Base-by-base conservation (phyloP, 2,113 vertebrate species). In the Hippopotamus amphibius region DNA sequence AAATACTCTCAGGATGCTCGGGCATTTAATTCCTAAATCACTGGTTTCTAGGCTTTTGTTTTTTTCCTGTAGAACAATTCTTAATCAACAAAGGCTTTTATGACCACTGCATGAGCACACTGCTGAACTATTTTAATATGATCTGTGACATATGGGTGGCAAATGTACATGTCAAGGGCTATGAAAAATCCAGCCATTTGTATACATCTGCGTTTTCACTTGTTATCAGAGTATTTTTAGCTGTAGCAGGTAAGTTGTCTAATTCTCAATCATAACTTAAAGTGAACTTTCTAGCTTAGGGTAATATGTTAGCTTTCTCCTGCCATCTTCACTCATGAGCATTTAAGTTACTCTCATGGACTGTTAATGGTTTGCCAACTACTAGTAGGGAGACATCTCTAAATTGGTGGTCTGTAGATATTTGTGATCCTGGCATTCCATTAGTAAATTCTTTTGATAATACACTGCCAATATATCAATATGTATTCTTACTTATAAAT, bases 171-270 rank as follows among this genome's bases (percentile, higher is more conserved):
- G 11, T 41, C 12, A 15, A 53, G 22, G 30, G 14, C 28, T 59
- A 3, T 72, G 46, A 69, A 72, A 71, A 22, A 33, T 65, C 26
- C 7, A 80, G 22, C 28, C 8, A 16, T 65, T 80, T 69, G 22
- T 85, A 10, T 59, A 61, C 24, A 63, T 89, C 43, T 50, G 33
- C 9, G 43, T 79, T 48, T 22, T 63, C 33, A 30, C 26, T 61
- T 93, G 80, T n/a, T 59, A 74, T n/a, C 43, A 65, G 11, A 86
- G 3, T 76, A n/a, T 90, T 94, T 95, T 96, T 9, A 65, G 13
- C 4, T 50, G 16, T 57, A 80, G 30, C 57, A 90, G 19, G 5
- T 69, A 88, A 30, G 28, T 93, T 86, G 72, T 59, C 8, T 66
- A 65, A 57, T 55, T 93, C 30, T 91, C 37, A 21, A 22, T 74